Conservation (phyloP, 1,140 invertebrate genomes). For the Conus betulinus region DNA sequence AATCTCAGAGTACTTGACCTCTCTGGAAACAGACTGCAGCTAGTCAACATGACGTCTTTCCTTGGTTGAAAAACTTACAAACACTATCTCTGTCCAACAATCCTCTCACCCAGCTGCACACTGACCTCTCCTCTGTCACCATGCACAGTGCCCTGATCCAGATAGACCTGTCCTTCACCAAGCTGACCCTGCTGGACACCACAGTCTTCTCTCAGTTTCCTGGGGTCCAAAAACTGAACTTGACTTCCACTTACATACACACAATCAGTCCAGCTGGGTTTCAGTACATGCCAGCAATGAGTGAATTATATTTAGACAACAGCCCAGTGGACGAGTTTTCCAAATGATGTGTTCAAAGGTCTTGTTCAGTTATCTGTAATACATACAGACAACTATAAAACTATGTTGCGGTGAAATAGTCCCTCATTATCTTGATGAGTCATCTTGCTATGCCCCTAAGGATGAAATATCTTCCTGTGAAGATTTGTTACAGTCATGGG, state of each 20-base stretch:
- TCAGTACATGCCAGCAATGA: background rate
- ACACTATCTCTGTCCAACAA: conserved; percentile 21
- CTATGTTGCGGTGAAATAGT: background rate
- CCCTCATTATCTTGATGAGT: background rate
- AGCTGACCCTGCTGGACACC: background rate
- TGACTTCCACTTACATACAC: background rate
- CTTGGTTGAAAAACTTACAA: conserved; percentile 17
- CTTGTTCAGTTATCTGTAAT: background rate
- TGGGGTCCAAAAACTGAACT: background rate
- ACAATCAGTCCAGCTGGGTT: background rate
- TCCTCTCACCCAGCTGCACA: background rate
- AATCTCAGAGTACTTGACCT: conserved; percentile 16
- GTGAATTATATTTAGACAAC: background rate
- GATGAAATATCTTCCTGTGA: background rate
- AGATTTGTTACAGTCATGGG: background rate
- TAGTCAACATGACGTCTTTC: conserved; percentile 8
- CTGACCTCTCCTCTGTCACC: background rate
- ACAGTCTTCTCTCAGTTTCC: conserved; percentile 2
- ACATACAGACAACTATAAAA: background rate
- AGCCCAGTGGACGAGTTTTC: background rate
- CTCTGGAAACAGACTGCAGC: conserved; percentile 22
- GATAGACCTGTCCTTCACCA: background rate
- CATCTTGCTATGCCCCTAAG: background rate
- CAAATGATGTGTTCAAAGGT: background rate
- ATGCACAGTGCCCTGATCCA: background rate